phyloP scores from a whole-genome alignment of 2,797 vertebrate genomes.

The Hydrolagus colliei region DNA sequence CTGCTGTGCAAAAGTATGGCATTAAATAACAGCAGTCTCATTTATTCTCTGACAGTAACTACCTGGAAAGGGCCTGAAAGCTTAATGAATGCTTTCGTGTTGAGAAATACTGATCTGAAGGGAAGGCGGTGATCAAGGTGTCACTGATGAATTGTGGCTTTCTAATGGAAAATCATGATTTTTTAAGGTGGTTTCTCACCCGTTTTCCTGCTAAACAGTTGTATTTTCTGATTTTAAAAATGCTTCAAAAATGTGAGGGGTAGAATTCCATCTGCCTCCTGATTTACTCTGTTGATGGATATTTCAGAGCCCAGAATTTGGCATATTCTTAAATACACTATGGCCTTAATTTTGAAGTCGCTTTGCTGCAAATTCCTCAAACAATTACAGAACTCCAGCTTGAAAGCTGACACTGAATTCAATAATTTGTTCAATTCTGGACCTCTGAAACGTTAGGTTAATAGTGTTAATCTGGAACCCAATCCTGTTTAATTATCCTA shows the following conservation, averaged over 20 bases:
- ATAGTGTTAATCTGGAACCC: too few relatives aligned
- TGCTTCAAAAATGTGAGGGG: too few relatives aligned
- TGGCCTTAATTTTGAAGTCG: too few relatives aligned
- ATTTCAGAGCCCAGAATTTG: too few relatives aligned
- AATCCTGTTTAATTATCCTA: neutral
- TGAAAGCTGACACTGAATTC: too few relatives aligned
- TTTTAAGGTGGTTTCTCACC: neutral
- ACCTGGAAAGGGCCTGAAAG: constrained; percentile 3
- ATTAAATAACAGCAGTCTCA: constrained; percentile 12
- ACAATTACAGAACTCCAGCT: too few relatives aligned
- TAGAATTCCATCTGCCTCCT: too few relatives aligned
- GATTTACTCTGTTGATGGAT: too few relatives aligned
- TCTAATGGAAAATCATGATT: neutral
- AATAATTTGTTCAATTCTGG: too few relatives aligned
- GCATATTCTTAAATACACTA: too few relatives aligned
- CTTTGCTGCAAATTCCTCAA: too few relatives aligned
- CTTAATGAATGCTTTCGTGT: constrained; percentile 22
- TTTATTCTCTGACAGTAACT: neutral
- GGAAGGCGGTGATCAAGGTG: constrained; percentile 4
- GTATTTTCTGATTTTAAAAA: neutral
- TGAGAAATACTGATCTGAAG: constrained; percentile 18
- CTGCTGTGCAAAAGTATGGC: constrained; percentile 20
- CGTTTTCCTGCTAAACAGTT: neutral
- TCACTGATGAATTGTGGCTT: constrained; percentile 11
- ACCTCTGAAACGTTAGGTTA: too few relatives aligned